Evolutionary conservation across 1,140 invertebrate genomes (phyloP).

Genomic region (Nasonia longicornis): DNA sequence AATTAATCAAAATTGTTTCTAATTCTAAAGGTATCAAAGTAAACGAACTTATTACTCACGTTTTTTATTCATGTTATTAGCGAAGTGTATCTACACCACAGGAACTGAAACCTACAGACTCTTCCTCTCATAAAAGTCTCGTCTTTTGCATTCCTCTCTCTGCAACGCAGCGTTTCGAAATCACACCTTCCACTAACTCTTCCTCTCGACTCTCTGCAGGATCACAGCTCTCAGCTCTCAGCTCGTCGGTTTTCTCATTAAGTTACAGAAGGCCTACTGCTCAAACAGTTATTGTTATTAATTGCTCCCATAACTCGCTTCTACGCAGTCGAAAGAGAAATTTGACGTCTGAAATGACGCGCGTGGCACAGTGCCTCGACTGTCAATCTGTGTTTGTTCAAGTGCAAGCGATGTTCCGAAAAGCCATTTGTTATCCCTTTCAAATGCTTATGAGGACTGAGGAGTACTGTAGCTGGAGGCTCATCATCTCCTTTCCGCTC

Average conservation of each 20-base stretch:
- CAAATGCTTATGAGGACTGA: conserved; percentile 18
- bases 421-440: conserved; percentile 5
- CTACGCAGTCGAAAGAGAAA: neutral
- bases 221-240: no score
- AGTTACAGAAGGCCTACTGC: neutral
- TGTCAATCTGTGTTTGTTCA: neutral
- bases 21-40: neutral
- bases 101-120: neutral
- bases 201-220: neutral
- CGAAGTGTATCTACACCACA: neutral
- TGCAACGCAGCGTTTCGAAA: neutral
- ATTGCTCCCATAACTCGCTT: neutral
- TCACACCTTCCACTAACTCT: neutral
- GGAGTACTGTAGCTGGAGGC: no score
- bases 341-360: conserved; percentile 3
- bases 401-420: neutral
- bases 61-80: neutral
- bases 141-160: no score
- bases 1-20: neutral
- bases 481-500: neutral
- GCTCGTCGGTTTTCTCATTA: no score
- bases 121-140: neutral
- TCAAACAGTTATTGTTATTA: neutral
- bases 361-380: neutral
- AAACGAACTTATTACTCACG: neutral